Conservation (phyloP, 2,888 invertebrate genomes). For the Apoda limacodes region DNA sequence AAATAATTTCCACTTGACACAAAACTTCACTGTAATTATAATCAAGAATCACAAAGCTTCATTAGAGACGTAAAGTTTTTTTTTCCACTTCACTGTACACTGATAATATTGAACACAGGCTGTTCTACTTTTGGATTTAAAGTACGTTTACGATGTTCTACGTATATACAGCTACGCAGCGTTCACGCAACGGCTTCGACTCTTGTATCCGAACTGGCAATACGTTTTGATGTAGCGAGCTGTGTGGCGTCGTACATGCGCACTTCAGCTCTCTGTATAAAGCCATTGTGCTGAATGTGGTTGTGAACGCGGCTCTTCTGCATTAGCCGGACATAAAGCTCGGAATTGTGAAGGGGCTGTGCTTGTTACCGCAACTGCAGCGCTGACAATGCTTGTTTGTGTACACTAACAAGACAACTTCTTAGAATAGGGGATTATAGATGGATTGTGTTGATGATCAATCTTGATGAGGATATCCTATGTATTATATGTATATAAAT, state of each 20-base stretch:
- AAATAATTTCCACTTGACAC: too few relatives aligned
- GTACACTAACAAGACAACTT: too few relatives aligned
- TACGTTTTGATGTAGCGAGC: slow-evolving; percentile 11
- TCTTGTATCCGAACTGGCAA: slow-evolving; percentile 44
- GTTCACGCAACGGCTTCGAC: slow-evolving; percentile 32
- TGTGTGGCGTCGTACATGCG: slow-evolving; percentile 52
- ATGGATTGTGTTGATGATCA: too few relatives aligned
- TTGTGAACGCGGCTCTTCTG: slow-evolving; percentile 42
- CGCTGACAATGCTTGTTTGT: too few relatives aligned
- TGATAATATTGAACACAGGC: slow-evolving; percentile 26
- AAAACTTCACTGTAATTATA: too few relatives aligned
- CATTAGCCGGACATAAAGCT: slow-evolving; percentile 49
- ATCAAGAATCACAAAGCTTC: too few relatives aligned
- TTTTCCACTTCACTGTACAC: slow-evolving; percentile 28
- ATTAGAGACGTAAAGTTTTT: too few relatives aligned
- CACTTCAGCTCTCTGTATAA: slow-evolving; percentile 45
- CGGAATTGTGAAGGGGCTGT: too few relatives aligned
- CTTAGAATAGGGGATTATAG: too few relatives aligned
- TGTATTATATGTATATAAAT: too few relatives aligned
- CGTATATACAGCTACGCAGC: slow-evolving; percentile 25
- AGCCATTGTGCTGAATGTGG: slow-evolving; percentile 47
- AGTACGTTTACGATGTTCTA: slow-evolving; percentile 22
- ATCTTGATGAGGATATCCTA: too few relatives aligned
- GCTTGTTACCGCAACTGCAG: too few relatives aligned
- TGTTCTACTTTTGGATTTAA: slow-evolving; percentile 31